Conservation (phyloP, 2,888 invertebrate species). For the Magallana nippona region DNA sequence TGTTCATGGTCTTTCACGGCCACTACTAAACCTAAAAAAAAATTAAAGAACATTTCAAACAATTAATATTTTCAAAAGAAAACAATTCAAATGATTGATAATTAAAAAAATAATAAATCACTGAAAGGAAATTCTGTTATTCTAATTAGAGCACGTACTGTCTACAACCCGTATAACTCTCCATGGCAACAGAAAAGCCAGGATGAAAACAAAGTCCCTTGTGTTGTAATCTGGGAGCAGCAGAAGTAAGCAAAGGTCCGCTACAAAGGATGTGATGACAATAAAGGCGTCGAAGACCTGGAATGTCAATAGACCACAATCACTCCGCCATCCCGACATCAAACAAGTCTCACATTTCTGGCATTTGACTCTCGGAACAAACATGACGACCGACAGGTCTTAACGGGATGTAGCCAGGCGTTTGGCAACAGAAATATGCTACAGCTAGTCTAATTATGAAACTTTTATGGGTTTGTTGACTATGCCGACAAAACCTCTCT, state of each 20-base stretch:
- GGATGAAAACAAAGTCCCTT: constrained; percentile 76
- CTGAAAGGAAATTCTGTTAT: no score
- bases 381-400: background rate
- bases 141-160: constrained; percentile 66
- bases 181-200: constrained; percentile 78
- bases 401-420: background rate
- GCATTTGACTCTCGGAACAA: background rate
- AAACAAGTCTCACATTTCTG: background rate
- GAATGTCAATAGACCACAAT: constrained; percentile 44
- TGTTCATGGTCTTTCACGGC: constrained; percentile 76
- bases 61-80: background rate
- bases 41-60: background rate
- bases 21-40: constrained; percentile 70
- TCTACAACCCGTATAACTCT: constrained; percentile 77
- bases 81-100: background rate
- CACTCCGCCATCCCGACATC: background rate
- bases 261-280: constrained; percentile 74
- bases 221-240: constrained; percentile 72
- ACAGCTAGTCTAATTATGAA: background rate
- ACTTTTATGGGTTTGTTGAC: background rate
- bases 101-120: no score
- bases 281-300: constrained; percentile 78
- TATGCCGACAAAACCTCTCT: background rate
- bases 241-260: constrained; percentile 72
- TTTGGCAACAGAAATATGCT: background rate